These are phyloP conservation scores for Platyura marginata DNA, from an alignment of 1,140 invertebrate species.

Conservation along the genomic window DNA sequence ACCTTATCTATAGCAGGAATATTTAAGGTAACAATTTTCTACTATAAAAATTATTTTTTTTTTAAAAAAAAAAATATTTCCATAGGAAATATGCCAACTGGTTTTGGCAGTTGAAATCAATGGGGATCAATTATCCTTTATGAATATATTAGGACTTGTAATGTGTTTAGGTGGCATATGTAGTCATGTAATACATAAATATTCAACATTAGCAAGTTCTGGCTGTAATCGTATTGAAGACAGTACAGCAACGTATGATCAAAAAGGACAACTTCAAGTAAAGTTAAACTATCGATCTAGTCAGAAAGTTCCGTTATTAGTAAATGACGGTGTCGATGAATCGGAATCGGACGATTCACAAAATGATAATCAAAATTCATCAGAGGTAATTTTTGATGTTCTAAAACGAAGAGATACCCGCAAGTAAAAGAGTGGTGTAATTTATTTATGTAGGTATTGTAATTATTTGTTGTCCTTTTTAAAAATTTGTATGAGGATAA, in stretches of 20 bases:
- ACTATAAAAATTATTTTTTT: too few species aligned
- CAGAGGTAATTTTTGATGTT: slow-evolving; percentile 24
- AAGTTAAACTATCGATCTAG: neutral
- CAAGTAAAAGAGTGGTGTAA: neutral
- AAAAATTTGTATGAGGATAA: too few species aligned
- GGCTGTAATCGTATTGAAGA: neutral
- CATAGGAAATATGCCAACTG: slow-evolving; percentile 83
- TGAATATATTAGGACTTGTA: slow-evolving; percentile 73
- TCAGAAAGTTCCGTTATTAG: slow-evolving; percentile 12
- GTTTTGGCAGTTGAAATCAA: slow-evolving; percentile 68
- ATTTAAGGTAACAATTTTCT: slow-evolving; percentile 95
- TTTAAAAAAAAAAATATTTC: too few species aligned
- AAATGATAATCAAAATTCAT: slow-evolving; percentile 15
- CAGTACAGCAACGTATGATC: neutral
- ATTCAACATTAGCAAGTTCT: slow-evolving; percentile 5
- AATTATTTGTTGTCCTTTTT: too few species aligned
- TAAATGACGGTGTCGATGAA: slow-evolving; percentile 19
- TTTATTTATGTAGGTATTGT: too few species aligned
- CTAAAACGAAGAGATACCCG: slow-evolving; percentile 17
- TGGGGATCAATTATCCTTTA: slow-evolving; percentile 60
- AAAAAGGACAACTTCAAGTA: neutral
- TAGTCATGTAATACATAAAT: slow-evolving; percentile 70
- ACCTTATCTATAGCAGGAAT: slow-evolving; percentile 91
- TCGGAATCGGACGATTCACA: slow-evolving; percentile 7
- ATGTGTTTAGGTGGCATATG: slow-evolving; percentile 79